Base-by-base conservation (phyloP, 2,113 vertebrate species). In the Notiomystis cincta region DNA sequence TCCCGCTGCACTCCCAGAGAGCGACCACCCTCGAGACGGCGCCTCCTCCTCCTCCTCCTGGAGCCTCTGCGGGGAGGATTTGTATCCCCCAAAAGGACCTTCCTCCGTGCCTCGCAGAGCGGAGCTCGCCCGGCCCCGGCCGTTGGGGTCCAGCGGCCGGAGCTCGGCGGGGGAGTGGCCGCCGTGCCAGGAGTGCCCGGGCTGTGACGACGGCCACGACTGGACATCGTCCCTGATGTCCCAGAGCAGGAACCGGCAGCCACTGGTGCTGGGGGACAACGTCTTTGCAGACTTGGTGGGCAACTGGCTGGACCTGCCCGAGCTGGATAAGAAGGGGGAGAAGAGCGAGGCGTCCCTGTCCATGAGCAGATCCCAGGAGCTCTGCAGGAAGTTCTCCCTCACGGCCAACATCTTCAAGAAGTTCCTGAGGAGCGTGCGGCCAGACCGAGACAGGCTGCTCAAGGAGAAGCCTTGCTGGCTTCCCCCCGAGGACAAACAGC, bases 381-480 rank as follows among this genome's bases (percentile, higher is more conserved):
- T 99, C 96, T 98, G 98, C 97, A 98, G 96, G 88, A 99, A 98
- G 96, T 99, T 99, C 87, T 98, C 99, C 4, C 98, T 99, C 64
- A 99, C 99, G 0, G 98, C 99, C 51, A 99, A 99, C 96, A 99
- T 99, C 96, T 99, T 99, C 94, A 99, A 99, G 97, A 99, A 99
- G 97, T 98, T 99, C 97, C 94, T 99, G 93, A 98, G 99, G 53
- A 98, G 99, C 0, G 99, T 99, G 4, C 97, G 99, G 72, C 99
- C 99, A 0, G 99, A 99, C 95, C 97, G 98, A 14, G 99, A 99
- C 97, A 98, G 99, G 95, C 98, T 99, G 37, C 98, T 99, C 12
- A 99, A 99, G 96, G 99, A 99, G 97, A 98, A 99, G 28, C 99
- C 99, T 0, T 98, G 99, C 91, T 99, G 99, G 99, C 97, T 98